Evolutionary conservation across 2,113 vertebrate species (phyloP).

Genomic region (Melanerpes formicivorus): DNA sequence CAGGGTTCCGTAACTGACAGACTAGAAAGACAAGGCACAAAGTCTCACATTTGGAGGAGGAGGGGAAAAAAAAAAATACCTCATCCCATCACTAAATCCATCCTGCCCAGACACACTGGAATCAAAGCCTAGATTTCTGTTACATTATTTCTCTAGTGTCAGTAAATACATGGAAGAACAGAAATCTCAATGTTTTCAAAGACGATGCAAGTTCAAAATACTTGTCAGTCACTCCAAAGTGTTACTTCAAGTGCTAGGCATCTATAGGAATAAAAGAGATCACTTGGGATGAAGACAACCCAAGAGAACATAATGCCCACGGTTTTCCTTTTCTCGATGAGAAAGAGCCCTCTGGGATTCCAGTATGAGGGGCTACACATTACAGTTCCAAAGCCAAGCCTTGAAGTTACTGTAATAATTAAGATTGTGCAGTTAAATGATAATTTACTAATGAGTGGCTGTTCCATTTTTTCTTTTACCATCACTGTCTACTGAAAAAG

Average conservation of each 20-base stretch:
- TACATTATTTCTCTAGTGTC: not conserved
- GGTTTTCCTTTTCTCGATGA: no score
- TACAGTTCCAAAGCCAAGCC: not conserved
- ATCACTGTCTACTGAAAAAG: not conserved
- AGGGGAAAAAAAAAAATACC: not conserved
- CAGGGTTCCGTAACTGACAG: not conserved
- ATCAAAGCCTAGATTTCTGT: not conserved
- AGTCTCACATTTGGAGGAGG: not conserved
- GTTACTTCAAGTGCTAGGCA: not conserved
- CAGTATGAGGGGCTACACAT: not conserved
- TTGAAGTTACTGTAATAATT: not conserved
- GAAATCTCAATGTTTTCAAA: not conserved
- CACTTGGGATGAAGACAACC: not conserved
- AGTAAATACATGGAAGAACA: not conserved
- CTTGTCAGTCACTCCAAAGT: not conserved
- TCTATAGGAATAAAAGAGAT: not conserved
- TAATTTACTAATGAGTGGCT: not conserved
- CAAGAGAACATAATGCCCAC: not conserved
- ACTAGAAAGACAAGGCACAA: not conserved
- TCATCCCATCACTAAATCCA: not conserved
- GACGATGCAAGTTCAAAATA: not conserved
- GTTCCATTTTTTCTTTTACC: not conserved
- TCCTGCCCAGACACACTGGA: not conserved
- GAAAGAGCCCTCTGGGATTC: not conserved
- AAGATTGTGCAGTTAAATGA: not conserved